Evolutionary conservation across 2,113 vertebrate genomes (phyloP).

Genomic region (Sclerurus mexicanus): DNA sequence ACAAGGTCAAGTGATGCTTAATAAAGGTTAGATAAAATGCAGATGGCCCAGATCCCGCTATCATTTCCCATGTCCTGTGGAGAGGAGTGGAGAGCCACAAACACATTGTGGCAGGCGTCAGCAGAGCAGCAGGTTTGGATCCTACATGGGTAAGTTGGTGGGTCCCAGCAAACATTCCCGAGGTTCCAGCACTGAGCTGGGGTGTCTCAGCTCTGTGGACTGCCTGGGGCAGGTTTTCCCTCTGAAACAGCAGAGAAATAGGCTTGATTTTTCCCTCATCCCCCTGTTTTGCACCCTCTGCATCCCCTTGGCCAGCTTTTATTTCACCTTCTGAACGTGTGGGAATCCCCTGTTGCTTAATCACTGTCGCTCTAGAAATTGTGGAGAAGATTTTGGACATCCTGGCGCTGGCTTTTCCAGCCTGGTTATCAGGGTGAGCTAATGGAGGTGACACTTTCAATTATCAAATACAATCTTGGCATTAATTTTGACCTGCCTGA

Average conservation of each 20-base stretch:
- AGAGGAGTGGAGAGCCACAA: background rate
- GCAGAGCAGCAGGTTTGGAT: background rate
- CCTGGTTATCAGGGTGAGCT: slow-evolving; percentile 17
- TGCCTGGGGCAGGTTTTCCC: background rate
- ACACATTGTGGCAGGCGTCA: accelerated
- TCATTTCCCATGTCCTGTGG: background rate
- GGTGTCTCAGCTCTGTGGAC: background rate
- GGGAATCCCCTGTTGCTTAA: background rate
- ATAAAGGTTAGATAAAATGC: background rate
- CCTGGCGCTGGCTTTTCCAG: slow-evolving; percentile 5
- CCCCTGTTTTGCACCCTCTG: background rate
- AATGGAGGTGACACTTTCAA: slow-evolving; percentile 53
- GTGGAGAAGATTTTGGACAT: background rate
- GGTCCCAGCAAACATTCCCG: background rate
- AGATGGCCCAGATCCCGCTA: background rate
- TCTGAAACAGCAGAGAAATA: background rate
- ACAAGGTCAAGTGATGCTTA: slow-evolving; percentile 55
- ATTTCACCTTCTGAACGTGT: accelerated
- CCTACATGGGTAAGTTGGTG: accelerated
- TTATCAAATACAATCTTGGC: background rate
- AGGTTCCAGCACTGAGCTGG: accelerated
- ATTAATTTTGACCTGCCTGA: slow-evolving; percentile 50
- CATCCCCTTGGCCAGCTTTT: background rate
- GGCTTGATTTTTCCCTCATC: background rate
- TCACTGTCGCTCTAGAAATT: background rate